Evolutionary conservation across 2,797 vertebrate genomes (phyloP), one percentile per base, ranked within the genome.

Genomic region (Etheostoma nigrum): DNA sequence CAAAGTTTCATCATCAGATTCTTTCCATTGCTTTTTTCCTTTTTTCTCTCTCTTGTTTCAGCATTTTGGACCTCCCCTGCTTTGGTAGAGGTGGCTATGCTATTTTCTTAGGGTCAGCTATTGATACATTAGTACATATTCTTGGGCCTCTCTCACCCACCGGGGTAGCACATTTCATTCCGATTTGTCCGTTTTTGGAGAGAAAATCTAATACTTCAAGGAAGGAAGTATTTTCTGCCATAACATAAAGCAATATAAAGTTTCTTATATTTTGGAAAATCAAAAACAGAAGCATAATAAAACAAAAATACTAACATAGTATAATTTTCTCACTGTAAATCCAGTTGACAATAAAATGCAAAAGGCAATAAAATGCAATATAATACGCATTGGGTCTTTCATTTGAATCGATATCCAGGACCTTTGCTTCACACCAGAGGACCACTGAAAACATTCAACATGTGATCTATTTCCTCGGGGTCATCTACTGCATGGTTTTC

Each of bases 291-390:
- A 94, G 94, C 92, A 90, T 93, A 95, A 94, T 94, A 93, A 92
- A 94, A 94, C 91, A 93, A 96, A 69, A 96, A 96, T 96, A 96
- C 95, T 96, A 96, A 96, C 95, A 96, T 96, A 96, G 95, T 96
- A 96, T 96, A 96, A 96, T 95, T 95, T 94, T 89, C 91, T 96
- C 95, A 96, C 95, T 96, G 95, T 95, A 94, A 96, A 96, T 95
- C 95, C 95, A 96, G 95, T 96, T 96, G 94, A 95, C 93, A 94
- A 95, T 95, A 93, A 92, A 93, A 95, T 87, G 92, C 92, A 94
- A 94, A 92, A 91, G 83, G 92, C 90, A 95, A 92, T 93, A 91
- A 93, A 94, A 94, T 93, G 91, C 83, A 91, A 91, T 93, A 94
- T 85, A 90, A 95, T 94, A 94, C 83, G 91, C 89, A 88, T 84